phyloP scores from a whole-genome alignment of 2,797 vertebrate genomes.

The Rhynchotus rufescens region DNA sequence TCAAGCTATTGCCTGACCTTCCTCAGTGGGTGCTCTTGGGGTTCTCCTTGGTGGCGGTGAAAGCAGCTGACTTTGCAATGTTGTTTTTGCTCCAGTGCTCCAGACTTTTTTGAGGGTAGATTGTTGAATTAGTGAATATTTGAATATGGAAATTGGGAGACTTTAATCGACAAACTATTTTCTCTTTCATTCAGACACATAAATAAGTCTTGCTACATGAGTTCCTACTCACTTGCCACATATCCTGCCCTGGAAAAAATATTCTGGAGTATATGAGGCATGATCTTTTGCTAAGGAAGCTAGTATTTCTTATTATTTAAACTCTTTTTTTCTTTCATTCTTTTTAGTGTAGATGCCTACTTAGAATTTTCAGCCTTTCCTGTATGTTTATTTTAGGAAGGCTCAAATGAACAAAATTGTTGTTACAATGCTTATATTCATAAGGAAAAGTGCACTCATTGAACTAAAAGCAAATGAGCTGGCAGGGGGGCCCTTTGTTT shows the following conservation, averaged over 20 bases:
- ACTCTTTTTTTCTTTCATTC: neutral
- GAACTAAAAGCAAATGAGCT: slow-evolving; percentile 19
- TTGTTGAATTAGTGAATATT: neutral
- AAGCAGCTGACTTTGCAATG: neutral
- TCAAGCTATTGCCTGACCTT: neutral
- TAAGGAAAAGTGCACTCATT: neutral
- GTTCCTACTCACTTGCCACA: neutral
- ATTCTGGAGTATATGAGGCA: neutral
- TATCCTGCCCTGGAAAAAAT: neutral
- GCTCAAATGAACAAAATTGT: slow-evolving; percentile 14
- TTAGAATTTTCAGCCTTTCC: neutral
- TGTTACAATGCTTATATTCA: neutral
- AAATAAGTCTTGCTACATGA: neutral
- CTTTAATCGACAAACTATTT: slow-evolving; percentile 22
- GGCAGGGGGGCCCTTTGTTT: neutral
- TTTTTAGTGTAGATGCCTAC: neutral
- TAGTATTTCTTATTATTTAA: slow-evolving; percentile 8
- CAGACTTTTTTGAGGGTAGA: neutral
- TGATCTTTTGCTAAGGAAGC: neutral
- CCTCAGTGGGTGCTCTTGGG: neutral
- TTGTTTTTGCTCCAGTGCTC: neutral
- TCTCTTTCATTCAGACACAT: neutral
- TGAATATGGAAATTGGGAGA: neutral
- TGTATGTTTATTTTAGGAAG: slow-evolving; percentile 33
- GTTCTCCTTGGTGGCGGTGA: neutral